Evolutionary conservation across 1,140 invertebrate genomes (phyloP).

Genomic region (Apocrypta bakeri): DNA sequence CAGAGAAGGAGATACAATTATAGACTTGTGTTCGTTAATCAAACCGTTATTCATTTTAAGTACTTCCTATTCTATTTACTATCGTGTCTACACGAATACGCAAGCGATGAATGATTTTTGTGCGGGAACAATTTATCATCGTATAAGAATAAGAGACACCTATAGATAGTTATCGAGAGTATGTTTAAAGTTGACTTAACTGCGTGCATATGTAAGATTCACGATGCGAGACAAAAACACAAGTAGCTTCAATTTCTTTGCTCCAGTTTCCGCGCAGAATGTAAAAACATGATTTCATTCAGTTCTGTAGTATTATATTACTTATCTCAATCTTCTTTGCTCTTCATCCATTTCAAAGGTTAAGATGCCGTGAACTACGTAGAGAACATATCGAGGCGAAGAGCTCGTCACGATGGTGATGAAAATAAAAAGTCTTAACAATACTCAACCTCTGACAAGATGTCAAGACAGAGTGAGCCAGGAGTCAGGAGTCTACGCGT

Average conservation of each 20-base stretch:
- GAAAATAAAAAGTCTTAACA: constrained; percentile 35
- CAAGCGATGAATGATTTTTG: no score
- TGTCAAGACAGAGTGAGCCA: constrained; percentile 70
- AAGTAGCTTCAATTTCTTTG: no score
- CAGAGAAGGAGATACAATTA: no score
- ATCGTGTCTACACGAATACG: no score
- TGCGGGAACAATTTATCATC: neutral
- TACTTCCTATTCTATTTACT: neutral
- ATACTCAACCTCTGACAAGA: constrained; percentile 61
- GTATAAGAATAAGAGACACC: no score
- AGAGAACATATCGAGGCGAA: neutral
- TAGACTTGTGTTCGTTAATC: neutral
- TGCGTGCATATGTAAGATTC: no score
- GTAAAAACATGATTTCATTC: neutral
- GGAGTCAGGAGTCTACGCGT: constrained; percentile 2
- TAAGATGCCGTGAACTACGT: neutral
- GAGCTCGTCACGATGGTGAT: constrained; percentile 5
- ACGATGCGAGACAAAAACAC: no score
- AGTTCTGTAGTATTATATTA: neutral
- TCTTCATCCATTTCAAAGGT: constrained; percentile 24
- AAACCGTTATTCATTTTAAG: neutral
- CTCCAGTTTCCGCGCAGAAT: no score
- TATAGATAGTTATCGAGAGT: no score
- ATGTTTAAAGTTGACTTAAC: neutral
- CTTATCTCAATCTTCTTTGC: neutral